A percentile compares a stretch with the other conserved stretches of the same genome.
phyloP scores from a whole-genome alignment of 2,113 vertebrate species.

The Mastomys natalensis region DNA sequence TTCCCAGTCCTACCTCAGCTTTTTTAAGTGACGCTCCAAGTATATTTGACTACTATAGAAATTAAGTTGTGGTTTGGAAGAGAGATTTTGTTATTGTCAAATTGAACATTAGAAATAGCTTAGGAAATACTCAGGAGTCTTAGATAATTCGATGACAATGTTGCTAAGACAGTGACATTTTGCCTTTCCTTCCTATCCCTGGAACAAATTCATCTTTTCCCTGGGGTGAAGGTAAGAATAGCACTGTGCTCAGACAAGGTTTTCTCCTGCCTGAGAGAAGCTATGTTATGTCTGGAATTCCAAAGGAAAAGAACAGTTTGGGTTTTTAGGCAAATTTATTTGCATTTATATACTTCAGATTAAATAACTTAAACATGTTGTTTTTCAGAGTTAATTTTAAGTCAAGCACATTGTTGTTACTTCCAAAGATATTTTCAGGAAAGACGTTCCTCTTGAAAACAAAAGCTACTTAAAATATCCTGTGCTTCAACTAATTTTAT shows the following conservation, averaged over 20 bases:
- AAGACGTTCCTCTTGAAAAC: slow-evolving; percentile 64
- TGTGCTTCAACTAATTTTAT: slow-evolving; percentile 69
- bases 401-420: slow-evolving; percentile 37
- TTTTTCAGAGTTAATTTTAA: slow-evolving; percentile 70
- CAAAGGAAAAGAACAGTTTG: slow-evolving; percentile 56
- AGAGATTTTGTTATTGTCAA: slow-evolving; percentile 33
- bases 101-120: slow-evolving; percentile 58
- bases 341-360: slow-evolving; percentile 67
- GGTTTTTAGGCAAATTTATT: slow-evolving; percentile 59
- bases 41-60: slow-evolving; percentile 12
- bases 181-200: slow-evolving; percentile 52
- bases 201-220: slow-evolving; percentile 52
- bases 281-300: slow-evolving; percentile 63
- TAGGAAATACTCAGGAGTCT: slow-evolving; percentile 61
- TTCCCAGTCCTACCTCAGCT: background rate
- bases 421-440: slow-evolving; percentile 66
- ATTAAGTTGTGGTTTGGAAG: background rate
- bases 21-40: background rate
- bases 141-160: slow-evolving; percentile 68
- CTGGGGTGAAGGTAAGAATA: slow-evolving; percentile 48
- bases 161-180: slow-evolving; percentile 23
- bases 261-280: slow-evolving; percentile 57
- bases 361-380: slow-evolving; percentile 72
- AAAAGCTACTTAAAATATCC: slow-evolving; percentile 70
- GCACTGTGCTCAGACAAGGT: background rate